Base-by-base conservation (phyloP, 23 tunicate species). In the Aplidium turbinatum region DNA sequence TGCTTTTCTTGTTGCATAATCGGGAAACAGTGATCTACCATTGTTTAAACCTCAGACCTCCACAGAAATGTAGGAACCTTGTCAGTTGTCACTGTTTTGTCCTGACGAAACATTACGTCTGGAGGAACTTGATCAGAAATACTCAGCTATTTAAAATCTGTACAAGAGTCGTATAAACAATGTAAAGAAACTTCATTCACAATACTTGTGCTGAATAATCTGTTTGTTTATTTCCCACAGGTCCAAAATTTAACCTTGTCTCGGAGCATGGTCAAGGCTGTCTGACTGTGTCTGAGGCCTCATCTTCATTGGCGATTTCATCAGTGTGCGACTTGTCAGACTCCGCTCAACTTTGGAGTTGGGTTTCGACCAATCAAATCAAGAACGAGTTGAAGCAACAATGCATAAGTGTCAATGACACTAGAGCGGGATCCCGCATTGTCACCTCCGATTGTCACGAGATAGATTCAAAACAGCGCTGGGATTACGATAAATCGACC, bases 181-280 rank as follows among this genome's bases (percentile, higher is more conserved):
- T n/a, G n/a, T n/a, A n/a, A n/a, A n/a, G n/a, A n/a, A n/a, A n/a
- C n/a, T n/a, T n/a, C n/a, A 16, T 16, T 42, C 13, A 42, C 50
- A 42, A 42, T 42, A 11, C 11, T 9, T 42, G 50, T 9, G 50
- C 50, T 42, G 50, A 11, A 42, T 9, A 42, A 42, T 42, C 11
- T 42, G 16, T 42, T 42, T 42, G 50, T 42, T 42, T 16, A 16
- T 42, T 9, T 42, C n/a, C n/a, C n/a, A n/a, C 85, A 90, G 97
- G 97, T 54, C 97, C 97, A 26, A 50, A 58, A 21, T 90, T 90
- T 63, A 81, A 63, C 47, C 78, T 90, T 40, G 63, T 29, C 24
- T 83, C 97, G 0, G 63, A 77, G 48, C 22, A 35, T 6, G 60
- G 36, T 33, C 81, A 58, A n/a, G 81, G 72, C 3, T 83, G 97